These are phyloP conservation scores for Paratilapia polleni DNA, from an alignment of 2,113 vertebrate species.

Conservation along the genomic window DNA sequence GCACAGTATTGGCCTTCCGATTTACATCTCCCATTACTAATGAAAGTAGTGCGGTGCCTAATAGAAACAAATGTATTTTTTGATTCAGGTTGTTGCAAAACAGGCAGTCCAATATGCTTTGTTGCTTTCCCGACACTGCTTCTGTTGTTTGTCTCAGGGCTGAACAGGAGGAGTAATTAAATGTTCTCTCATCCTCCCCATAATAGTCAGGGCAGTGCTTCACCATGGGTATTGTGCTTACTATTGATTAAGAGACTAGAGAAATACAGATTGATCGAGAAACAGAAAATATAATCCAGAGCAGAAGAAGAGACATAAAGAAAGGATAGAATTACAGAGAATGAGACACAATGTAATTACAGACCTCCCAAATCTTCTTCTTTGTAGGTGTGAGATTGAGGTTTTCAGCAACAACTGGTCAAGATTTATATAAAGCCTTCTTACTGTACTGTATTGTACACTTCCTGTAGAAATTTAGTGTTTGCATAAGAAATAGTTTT, in stretches of 20 bases:
- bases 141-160: conserved; percentile 55
- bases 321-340: background rate
- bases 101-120: conserved; percentile 4
- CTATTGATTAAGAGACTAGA: conserved; percentile 42
- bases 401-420: background rate
- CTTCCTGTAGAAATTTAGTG: background rate
- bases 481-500: background rate
- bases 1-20: background rate
- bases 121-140: background rate
- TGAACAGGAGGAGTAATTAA: conserved; percentile 37
- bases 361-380: background rate
- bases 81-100: background rate
- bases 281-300: background rate
- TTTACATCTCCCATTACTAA: background rate
- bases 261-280: background rate
- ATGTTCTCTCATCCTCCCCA: conserved; percentile 19
- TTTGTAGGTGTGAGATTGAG: background rate
- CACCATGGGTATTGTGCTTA: conserved; percentile 50
- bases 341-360: background rate
- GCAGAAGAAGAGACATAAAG: background rate
- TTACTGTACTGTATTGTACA: background rate
- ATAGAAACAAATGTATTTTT: background rate
- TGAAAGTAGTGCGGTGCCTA: background rate
- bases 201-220: conserved; percentile 41
- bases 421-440: background rate